These are phyloP conservation scores for Acestrorhynchus altus DNA, from an alignment of 2,797 vertebrate species.

Conservation along the genomic window DNA sequence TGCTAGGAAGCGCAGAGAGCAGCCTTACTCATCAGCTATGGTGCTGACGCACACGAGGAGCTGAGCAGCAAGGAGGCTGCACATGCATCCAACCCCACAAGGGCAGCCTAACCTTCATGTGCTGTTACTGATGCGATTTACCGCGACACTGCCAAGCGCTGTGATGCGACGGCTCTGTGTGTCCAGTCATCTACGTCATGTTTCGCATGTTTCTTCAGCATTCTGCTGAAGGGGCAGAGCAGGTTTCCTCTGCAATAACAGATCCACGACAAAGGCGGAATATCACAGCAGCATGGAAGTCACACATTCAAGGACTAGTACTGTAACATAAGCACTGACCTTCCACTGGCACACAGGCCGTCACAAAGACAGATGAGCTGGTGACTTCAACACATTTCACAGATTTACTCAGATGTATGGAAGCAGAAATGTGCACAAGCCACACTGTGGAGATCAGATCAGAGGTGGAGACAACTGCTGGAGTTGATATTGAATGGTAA, in stretches of 20 bases:
- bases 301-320: neutral
- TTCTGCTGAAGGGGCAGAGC: neutral
- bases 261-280: neutral
- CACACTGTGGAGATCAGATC: too few relatives aligned
- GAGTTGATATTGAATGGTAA: too few relatives aligned
- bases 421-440: too few relatives aligned
- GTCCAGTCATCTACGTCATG: neutral
- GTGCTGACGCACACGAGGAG: conserved; percentile 68
- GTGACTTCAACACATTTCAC: neutral
- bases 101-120: conserved; percentile 78
- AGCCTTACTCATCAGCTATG: conserved; percentile 63
- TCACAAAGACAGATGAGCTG: neutral
- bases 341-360: neutral
- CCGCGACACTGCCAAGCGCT: conserved; percentile 51
- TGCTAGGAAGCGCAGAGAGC: conserved; percentile 41
- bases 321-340: neutral
- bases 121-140: conserved; percentile 65
- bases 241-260: neutral
- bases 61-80: conserved; percentile 59
- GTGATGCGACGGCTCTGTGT: conserved; percentile 29
- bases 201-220: neutral
- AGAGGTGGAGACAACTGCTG: too few relatives aligned
- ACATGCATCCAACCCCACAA: conserved; percentile 75
- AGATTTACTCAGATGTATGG: too few relatives aligned
- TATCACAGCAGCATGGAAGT: neutral